Evolutionary conservation across 2,888 invertebrate species (phyloP).

Genomic region (Papilio protenor): DNA sequence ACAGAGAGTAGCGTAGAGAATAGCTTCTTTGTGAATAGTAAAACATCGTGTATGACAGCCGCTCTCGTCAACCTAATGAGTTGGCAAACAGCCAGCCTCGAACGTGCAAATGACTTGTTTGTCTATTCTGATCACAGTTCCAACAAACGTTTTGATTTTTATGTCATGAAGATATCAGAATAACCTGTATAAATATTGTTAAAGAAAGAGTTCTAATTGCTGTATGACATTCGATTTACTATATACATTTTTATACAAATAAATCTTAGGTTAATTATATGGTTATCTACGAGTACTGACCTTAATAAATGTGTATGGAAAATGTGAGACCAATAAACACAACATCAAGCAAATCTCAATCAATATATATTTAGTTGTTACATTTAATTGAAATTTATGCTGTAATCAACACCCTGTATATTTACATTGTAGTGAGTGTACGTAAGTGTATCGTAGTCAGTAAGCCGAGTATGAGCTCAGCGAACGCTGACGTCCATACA

Average conservation of each 20-base stretch:
- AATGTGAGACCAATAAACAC: not conserved
- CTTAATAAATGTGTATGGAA: not conserved
- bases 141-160: constrained; percentile 23
- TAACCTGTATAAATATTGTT: not conserved
- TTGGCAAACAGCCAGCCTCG: constrained; percentile 33
- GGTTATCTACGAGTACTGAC: no score
- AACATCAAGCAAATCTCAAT: not conserved
- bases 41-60: constrained; percentile 23
- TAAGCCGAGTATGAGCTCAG: constrained; percentile 9
- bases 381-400: not conserved
- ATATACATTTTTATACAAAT: not conserved
- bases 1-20: not conserved
- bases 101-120: constrained; percentile 28
- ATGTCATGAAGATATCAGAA: constrained; percentile 8
- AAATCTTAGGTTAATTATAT: not conserved
- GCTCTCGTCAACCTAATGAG: constrained; percentile 28
- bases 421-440: not conserved
- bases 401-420: constrained; percentile 1
- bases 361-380: not conserved
- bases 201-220: not conserved
- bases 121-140: constrained; percentile 21
- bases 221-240: not conserved
- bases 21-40: constrained; percentile 26
- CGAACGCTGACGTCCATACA: constrained; percentile 11
- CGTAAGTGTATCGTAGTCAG: not conserved